phyloP scores from a whole-genome alignment of 2,888 invertebrate genomes.

The Lasioglossum lativentre region DNA sequence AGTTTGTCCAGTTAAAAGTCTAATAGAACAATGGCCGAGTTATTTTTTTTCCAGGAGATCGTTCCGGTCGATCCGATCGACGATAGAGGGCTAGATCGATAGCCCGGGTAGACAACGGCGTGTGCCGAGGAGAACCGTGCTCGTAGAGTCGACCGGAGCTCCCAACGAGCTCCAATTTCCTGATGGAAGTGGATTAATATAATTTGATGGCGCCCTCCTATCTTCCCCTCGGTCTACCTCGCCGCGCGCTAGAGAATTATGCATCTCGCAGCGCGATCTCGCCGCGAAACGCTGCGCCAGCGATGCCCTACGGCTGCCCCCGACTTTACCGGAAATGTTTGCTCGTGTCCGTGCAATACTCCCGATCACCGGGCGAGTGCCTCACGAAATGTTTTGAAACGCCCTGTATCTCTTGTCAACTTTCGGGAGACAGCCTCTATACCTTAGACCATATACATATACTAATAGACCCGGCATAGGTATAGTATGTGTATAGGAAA shows the following conservation, averaged over 20 bases:
- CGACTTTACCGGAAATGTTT: neutral
- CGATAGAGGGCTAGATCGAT: neutral
- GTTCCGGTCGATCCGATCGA: neutral
- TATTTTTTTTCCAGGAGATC: neutral
- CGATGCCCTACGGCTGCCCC: constrained; percentile 1
- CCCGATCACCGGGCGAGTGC: neutral
- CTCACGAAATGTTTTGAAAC: neutral
- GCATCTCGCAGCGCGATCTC: constrained; percentile 43
- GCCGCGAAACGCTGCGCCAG: constrained; percentile 12
- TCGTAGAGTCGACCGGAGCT: constrained; percentile 25
- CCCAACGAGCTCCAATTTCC: constrained; percentile 65
- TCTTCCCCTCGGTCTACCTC: neutral
- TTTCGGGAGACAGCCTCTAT: neutral
- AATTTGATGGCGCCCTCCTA: constrained; percentile 65
- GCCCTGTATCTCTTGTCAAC: neutral
- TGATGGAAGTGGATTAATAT: constrained; percentile 72
- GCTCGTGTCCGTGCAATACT: neutral
- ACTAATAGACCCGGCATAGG: no score
- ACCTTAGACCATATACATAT: no score
- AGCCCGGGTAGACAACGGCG: neutral
- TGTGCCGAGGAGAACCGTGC: neutral
- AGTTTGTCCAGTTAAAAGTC: no score
- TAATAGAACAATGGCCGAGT: neutral
- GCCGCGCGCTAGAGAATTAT: neutral
- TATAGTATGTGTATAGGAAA: no score